These are phyloP conservation scores for Thera obeliscata DNA, from an alignment of 2,888 invertebrate species.

Conservation along the genomic window DNA sequence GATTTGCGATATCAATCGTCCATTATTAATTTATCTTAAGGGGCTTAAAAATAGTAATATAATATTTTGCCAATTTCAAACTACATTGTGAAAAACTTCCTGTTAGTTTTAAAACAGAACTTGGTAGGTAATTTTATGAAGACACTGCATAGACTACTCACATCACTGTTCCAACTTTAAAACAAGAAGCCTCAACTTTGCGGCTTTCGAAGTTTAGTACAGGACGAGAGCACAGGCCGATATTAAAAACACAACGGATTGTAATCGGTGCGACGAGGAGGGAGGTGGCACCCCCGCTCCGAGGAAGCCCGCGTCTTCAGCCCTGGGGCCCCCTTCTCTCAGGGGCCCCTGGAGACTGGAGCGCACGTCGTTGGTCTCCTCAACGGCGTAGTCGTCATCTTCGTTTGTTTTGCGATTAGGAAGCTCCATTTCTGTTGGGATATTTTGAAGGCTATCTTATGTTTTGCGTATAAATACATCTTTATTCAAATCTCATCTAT, in stretches of 20 bases:
- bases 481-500: too few relatives aligned
- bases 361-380: conserved; percentile 82
- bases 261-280: conserved; percentile 51
- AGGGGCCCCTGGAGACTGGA: conserved; percentile 87
- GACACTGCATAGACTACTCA: conserved; percentile 13
- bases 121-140: neutral
- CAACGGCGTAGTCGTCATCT: conserved; percentile 65
- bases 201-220: conserved; percentile 71
- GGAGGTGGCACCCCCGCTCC: conserved; percentile 66
- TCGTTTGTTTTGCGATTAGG: conserved; percentile 82
- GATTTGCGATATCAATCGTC: conserved; percentile 29
- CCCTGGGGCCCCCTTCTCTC: conserved; percentile 83
- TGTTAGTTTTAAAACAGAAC: neutral
- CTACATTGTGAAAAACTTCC: neutral
- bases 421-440: conserved; percentile 85
- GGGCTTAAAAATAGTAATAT: too few relatives aligned
- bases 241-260: conserved; percentile 70
- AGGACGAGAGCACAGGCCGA: conserved; percentile 63
- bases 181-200: conserved; percentile 55
- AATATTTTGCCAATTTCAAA: too few relatives aligned
- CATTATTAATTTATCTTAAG: conserved; percentile 7
- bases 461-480: neutral
- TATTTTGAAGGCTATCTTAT: neutral
- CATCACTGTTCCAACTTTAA: conserved; percentile 26
- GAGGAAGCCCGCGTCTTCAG: conserved; percentile 76